Evolutionary conservation across 2,113 vertebrate species (phyloP), one percentile per base, ranked within the genome.

Genomic region (Blennius ocellaris): DNA sequence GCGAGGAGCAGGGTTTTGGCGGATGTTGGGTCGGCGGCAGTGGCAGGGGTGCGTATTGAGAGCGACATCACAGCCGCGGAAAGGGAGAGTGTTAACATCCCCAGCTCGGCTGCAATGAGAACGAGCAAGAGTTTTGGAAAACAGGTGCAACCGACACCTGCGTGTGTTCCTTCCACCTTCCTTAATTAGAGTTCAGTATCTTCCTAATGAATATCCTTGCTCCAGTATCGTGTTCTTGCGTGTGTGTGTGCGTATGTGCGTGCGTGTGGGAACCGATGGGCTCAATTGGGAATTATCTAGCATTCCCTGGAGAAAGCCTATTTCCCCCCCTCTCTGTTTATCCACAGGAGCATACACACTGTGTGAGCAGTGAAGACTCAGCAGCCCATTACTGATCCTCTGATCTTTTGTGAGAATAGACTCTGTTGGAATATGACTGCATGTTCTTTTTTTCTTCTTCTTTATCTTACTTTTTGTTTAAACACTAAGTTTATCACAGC

Each of bases 131-230:
- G 36, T 56, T 86, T 76, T 10, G 15, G 62, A 84, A 75, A 81
- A 80, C 91, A 94, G 93, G 90, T 94, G 93, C 86, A 84, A 73
- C 57, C 71, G 75, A 90, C 94, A 94, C 93, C 92, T 94, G 93
- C 69, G 16, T 50, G 72, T 70, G 8, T 77, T 77, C 51, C 73
- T 76, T 90, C 90, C 82, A 88, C 88, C 84, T 83, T 51, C 44
- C 74, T 84, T 93, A 92, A 94, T 93, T 94, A 91, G 87, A 92
- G 92, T 91, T 92, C 76, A 80, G 67, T 78, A 77, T 90, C 83
- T 76, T 81, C 60, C 84, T 92, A 92, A 93, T 94, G 88, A 93
- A 93, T 92, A 89, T 92, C 86, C 76, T 84, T 65, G 1, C 68
- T 84, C 76, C 54, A 75, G 77, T 80, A 56, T 82, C n/a, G 17